phyloP scores from a whole-genome alignment of 2,888 invertebrate species.

The Drosophila kuntzei region DNA sequence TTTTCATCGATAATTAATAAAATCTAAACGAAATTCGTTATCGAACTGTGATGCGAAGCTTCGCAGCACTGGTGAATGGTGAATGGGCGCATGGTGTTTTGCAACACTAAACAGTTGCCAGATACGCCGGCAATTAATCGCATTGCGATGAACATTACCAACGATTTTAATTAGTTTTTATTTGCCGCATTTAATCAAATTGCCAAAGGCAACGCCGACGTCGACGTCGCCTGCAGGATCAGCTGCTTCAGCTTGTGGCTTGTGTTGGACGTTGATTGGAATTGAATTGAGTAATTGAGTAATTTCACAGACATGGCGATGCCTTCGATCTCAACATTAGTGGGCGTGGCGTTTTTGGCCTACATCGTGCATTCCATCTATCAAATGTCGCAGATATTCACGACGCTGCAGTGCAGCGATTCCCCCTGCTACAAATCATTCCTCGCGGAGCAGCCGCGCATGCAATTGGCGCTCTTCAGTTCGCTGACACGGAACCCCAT shows the following conservation, averaged over 20 bases:
- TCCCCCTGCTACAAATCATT: slow-evolving; percentile 89
- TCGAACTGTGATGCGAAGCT: too few species aligned
- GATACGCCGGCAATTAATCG: slow-evolving; percentile 1
- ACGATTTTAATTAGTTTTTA: neutral
- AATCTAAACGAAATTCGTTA: too few species aligned
- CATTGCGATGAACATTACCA: neutral
- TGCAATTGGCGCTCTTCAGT: slow-evolving; percentile 90
- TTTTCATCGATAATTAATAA: too few species aligned
- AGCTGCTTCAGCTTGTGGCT: too few species aligned
- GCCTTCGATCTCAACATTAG: slow-evolving; percentile 88
- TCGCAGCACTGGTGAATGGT: neutral
- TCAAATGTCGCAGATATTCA: slow-evolving; percentile 90
- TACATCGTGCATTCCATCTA: slow-evolving; percentile 92
- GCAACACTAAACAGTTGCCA: neutral
- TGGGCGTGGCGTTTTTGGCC: slow-evolving; percentile 88
- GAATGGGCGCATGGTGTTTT: neutral
- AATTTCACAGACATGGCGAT: slow-evolving; percentile 55
- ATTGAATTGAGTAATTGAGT: too few species aligned
- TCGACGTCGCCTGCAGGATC: too few species aligned
- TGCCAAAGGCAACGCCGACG: too few species aligned
- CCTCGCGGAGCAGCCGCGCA: slow-evolving; percentile 88
- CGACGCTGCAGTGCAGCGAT: slow-evolving; percentile 87
- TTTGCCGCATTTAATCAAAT: neutral
- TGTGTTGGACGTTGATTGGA: too few species aligned
- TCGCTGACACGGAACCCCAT: slow-evolving; percentile 88